Conservation (phyloP, 2,113 vertebrate species). For the Steatornis caripensis region DNA sequence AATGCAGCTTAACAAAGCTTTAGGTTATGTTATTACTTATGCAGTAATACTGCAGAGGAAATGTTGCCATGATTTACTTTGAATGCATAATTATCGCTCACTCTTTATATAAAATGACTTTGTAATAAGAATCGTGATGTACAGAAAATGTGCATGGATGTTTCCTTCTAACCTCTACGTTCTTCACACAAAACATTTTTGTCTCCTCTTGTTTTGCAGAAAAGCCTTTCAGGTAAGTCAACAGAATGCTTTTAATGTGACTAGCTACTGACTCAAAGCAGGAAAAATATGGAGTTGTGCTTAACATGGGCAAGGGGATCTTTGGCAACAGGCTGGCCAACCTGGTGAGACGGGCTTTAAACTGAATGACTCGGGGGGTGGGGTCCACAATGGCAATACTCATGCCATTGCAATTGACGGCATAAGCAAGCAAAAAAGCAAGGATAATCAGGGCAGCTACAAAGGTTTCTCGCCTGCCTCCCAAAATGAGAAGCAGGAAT, state of each 20-base stretch:
- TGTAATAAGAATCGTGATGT: not conserved
- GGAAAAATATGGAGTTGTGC: not conserved
- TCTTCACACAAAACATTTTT: not conserved
- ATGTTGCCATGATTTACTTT: not conserved
- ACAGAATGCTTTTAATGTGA: not conserved
- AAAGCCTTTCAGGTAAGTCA: not conserved
- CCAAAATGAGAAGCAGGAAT: no score
- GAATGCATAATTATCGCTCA: not conserved
- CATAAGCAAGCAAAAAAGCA: no score
- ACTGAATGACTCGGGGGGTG: no score
- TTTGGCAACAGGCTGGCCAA: no score
- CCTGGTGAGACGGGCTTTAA: no score
- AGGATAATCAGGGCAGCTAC: no score
- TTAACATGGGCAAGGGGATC: no score
- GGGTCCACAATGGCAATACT: no score
- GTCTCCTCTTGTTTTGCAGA: not conserved
- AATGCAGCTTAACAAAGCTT: not conserved
- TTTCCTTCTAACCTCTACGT: not conserved
- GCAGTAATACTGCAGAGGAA: not conserved
- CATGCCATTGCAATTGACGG: no score
- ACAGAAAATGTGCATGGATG: not conserved
- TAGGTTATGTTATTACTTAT: not conserved
- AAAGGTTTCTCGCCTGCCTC: no score
- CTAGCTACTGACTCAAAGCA: not conserved
- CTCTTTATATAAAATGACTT: not conserved